Base-by-base conservation (phyloP, 1,140 invertebrate species). In the Cyrtorhinus lividipennis region DNA sequence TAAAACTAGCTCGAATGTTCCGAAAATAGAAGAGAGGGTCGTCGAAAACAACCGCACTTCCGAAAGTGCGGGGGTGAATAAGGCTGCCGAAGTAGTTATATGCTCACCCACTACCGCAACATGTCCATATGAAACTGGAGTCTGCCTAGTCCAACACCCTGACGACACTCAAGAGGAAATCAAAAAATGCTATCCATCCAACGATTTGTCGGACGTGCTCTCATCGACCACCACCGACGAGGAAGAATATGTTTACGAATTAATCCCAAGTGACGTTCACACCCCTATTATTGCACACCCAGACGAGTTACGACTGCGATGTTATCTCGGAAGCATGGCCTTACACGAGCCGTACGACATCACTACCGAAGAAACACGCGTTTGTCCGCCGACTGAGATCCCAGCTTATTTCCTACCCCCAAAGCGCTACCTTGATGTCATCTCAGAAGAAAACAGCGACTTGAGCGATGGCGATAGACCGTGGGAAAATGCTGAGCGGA, bases 391-490 rank as follows among this genome's bases (percentile, higher is more conserved):
- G 18, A 59, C 57, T 3, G 57, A 30, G 8, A 59, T 59, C 18
- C 57, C 57, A 8, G 24, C 57, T 59, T 68, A 66, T 59, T 67
- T 58, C 61, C 58, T 23, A 22, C 66, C n/a, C 60, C 61, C 18
- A 23, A 64, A 62, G 38, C 61, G 68, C 2, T 64, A 67, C 58
- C 58, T 71, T 10, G 70, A 71, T 22, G 70, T 71, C 5, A 71
- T 71, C n/a, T 63, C 61, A 12, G 70, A 71, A 62, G 70, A 71
- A 59, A 66, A 53, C 8, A 69, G 68, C 48, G 69, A 70, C 46
- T 23, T 66, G 2, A 70, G 69, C 48, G 69, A 70, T 24, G 23
- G 22, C 10, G 66, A 65, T 5, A 64, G 59, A 22, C 66, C 66
- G 3, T 67, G 66, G 66, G 66, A 67, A 38, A 64, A 65, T 45